Evolutionary conservation across 2,113 vertebrate genomes (phyloP), one percentile per base, ranked within the genome.

Genomic region (Lampris megalopsis): DNA sequence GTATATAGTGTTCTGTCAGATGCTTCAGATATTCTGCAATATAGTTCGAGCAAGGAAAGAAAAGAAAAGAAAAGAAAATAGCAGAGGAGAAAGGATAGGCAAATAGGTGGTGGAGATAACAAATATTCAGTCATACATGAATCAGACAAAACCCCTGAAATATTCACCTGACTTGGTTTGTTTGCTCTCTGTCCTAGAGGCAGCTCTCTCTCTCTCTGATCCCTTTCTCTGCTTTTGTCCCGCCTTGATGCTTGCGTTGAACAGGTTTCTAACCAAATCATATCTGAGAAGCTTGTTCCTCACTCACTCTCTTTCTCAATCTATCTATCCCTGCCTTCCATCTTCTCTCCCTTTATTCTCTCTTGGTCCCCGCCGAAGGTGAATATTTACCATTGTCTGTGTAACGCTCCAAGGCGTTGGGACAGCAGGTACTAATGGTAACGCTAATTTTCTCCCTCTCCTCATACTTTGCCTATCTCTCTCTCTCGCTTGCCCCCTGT

Each of bases 91-190:
- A 37, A 59, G 57, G 57, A 59, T 8, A 8, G 57, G 11, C 52
- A 35, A 53, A 63, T 40, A n/a, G 36, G 35, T 6, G 54, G 24
- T 36, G 9, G 49, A 80, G 49, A 67, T 53, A 48, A 74, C 37
- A 61, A 42, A 68, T 24, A n/a, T 56, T 75, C 40, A 63, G 65
- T 9, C 50, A 49, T 49, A 73, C 36, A 70, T 10, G 52, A 75
- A 75, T 68, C 59, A 13, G 36, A 73, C 56, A 42, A 40, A 77
- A 77, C 61, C 74, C 71, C 66, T 77, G 38, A 73, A 84, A 82
- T 82, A 79, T 82, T 82, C 71, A 82, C 72, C 75, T 76, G 63
- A 76, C 63, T 66, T 68, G 66, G 63, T 82, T 77, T 81, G 54
- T 79, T 70, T 75, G 59, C 63, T 37, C 47, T 59, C 36, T 38